These are phyloP conservation scores for Corythornis cristatus DNA, from an alignment of 2,113 vertebrate species.

Conservation along the genomic window DNA sequence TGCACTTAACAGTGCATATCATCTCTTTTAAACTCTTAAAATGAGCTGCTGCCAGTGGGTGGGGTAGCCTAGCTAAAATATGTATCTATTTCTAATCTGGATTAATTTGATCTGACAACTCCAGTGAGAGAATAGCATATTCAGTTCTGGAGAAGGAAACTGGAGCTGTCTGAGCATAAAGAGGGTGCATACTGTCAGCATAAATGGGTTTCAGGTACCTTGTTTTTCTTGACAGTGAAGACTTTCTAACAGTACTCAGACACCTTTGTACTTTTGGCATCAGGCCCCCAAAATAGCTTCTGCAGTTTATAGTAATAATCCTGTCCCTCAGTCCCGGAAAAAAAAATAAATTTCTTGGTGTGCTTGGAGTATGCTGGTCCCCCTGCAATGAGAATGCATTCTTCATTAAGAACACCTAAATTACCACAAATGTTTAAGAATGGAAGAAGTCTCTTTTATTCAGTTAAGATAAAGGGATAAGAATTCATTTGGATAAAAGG, in stretches of 20 bases:
- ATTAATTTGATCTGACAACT: background rate
- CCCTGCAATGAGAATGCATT: background rate
- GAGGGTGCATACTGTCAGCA: background rate
- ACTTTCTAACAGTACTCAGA: background rate
- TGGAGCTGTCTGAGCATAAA: background rate
- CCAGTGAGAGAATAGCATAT: background rate
- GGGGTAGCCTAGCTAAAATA: background rate
- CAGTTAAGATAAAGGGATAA: background rate
- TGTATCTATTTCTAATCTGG: background rate
- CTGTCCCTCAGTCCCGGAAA: background rate
- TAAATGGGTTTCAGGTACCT: background rate
- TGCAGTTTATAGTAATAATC: background rate
- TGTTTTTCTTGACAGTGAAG: background rate
- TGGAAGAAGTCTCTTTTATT: background rate
- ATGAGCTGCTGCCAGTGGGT: background rate
- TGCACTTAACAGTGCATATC: background rate
- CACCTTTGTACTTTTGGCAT: background rate
- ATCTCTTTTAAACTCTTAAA: background rate
- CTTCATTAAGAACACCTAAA: background rate
- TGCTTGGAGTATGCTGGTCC: background rate
- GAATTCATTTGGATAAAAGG: background rate
- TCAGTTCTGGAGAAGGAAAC: background rate
- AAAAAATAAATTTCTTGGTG: background rate
- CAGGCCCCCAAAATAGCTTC: background rate
- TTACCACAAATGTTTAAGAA: background rate